Evolutionary conservation across 2,797 vertebrate species (phyloP).

Genomic region (Podarcis siculus): DNA sequence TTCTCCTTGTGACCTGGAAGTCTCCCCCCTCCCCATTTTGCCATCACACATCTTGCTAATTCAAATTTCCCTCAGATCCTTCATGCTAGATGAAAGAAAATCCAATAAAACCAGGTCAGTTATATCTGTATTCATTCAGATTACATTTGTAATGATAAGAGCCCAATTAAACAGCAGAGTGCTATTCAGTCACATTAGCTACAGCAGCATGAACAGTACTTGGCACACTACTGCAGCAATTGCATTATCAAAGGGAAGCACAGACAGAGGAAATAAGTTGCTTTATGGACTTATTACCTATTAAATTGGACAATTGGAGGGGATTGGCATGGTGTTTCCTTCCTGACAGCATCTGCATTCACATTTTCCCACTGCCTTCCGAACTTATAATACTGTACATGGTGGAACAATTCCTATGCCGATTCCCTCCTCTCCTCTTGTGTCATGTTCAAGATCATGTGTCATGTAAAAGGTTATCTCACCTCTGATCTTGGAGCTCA

Average conservation of each 20-base stretch:
- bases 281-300: neutral
- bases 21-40: neutral
- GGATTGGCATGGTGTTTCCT: neutral
- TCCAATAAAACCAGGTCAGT: conserved; percentile 18
- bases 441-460: no score
- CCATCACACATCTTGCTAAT: neutral
- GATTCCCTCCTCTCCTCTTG: no score
- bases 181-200: neutral
- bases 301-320: neutral
- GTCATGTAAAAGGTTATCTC: no score
- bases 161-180: conserved; percentile 15
- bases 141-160: conserved; percentile 8
- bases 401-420: neutral
- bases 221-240: neutral
- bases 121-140: conserved; percentile 18
- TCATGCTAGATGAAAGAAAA: neutral
- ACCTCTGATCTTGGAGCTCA: no score
- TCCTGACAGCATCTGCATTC: neutral
- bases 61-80: neutral
- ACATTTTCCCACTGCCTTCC: neutral
- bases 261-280: neutral
- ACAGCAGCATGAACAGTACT: neutral
- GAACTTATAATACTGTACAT: no score
- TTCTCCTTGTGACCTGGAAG: neutral
- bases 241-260: neutral